Conservation (phyloP, 92 coral and sea anemone species). For the Siderastrea radians region DNA sequence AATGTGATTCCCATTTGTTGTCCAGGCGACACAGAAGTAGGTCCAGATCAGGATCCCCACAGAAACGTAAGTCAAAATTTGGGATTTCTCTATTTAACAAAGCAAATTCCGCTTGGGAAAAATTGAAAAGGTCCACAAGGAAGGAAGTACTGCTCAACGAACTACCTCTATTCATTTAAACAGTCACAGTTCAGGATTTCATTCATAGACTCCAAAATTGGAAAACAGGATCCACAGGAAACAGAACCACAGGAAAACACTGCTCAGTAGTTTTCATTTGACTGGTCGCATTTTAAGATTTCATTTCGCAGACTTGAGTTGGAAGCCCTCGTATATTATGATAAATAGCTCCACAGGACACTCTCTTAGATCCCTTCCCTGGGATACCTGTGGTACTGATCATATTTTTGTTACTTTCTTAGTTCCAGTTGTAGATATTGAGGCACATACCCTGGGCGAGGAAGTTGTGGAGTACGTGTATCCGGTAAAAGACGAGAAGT, state of each 20-base stretch:
- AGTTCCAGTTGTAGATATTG: constrained; percentile 89
- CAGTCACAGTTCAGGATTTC: background rate
- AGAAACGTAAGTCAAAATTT: constrained; percentile 41
- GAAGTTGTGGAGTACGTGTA: constrained; percentile 86
- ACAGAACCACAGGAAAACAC: background rate
- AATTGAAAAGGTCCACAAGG: too few species aligned
- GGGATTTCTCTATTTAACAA: too few species aligned
- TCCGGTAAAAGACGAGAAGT: constrained; percentile 15
- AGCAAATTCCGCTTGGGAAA: too few species aligned
- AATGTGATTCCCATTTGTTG: background rate
- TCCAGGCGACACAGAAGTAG: constrained; percentile 60
- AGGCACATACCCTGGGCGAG: constrained; percentile 77
- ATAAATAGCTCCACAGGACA: background rate
- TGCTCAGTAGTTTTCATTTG: too few species aligned
- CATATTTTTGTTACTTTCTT: background rate
- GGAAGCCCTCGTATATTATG: background rate
- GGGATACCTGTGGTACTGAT: background rate
- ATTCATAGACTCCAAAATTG: background rate
- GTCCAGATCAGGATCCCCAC: constrained; percentile 63
- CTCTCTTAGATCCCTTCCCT: background rate
- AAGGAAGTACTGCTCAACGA: background rate
- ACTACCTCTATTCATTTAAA: too few species aligned
- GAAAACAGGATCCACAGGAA: background rate
- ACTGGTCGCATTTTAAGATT: background rate
- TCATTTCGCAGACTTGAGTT: background rate